Conservation (phyloP, 2,113 vertebrate genomes). For the Furnarius figulus region DNA sequence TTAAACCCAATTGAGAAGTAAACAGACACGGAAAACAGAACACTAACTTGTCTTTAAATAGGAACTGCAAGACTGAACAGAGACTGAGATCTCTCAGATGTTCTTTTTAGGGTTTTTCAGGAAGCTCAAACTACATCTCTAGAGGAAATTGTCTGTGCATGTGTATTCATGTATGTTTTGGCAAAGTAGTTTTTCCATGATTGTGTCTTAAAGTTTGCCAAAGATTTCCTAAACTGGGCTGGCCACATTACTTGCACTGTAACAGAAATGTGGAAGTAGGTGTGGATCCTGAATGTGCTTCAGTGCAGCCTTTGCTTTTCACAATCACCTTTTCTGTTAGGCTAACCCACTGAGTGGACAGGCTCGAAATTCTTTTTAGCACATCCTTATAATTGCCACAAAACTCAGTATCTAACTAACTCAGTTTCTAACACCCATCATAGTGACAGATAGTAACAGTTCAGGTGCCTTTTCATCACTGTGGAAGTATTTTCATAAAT, state of each 20-base stretch:
- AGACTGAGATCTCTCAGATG: neutral
- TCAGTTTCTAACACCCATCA: neutral
- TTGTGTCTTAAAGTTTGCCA: neutral
- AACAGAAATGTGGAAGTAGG: neutral
- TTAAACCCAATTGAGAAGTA: slow-evolving; percentile 32
- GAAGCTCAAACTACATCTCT: neutral
- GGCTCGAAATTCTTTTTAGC: neutral
- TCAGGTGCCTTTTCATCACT: neutral
- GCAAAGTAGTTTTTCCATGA: neutral
- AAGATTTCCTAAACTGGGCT: neutral
- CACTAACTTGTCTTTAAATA: slow-evolving; percentile 21
- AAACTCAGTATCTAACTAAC: neutral
- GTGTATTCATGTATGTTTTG: neutral
- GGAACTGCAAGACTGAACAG: neutral
- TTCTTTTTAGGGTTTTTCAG: neutral
- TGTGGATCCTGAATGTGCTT: neutral
- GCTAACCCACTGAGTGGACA: neutral
- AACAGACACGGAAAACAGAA: neutral
- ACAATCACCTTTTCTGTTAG: neutral
- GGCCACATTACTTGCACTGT: neutral
- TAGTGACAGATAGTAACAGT: neutral
- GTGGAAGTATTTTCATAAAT: neutral
- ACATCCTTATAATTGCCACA: neutral
- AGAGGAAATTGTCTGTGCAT: fast-evolving
- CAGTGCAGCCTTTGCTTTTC: neutral